Evolutionary conservation across 1,140 invertebrate genomes (phyloP).

Genomic region (Drosophila orena): DNA sequence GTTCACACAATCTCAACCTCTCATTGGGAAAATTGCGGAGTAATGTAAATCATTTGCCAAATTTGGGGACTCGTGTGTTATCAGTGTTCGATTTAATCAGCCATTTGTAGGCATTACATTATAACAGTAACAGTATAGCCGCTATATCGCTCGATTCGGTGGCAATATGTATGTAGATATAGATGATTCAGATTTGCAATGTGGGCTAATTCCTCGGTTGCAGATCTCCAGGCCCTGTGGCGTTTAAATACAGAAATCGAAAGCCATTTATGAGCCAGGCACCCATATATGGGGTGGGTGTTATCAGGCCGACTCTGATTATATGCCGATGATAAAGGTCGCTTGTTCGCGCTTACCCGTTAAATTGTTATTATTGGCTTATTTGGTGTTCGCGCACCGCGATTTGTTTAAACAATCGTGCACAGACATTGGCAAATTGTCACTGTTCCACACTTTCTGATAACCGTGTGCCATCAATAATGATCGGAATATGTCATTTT

Average conservation of each 20-base stretch:
- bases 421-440: constrained; percentile 45
- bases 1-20: constrained; percentile 11
- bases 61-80: constrained; percentile 45
- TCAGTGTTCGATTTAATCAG: constrained; percentile 63
- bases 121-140: background rate
- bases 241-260: constrained; percentile 21
- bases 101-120: constrained; percentile 28
- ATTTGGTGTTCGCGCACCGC: constrained; percentile 52
- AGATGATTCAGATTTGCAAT: background rate
- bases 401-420: constrained; percentile 55
- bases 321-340: constrained; percentile 63
- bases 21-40: constrained; percentile 67
- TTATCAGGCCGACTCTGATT: constrained; percentile 70
- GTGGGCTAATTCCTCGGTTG: constrained; percentile 1
- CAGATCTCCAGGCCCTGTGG: constrained; percentile 1
- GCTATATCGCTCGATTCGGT: background rate
- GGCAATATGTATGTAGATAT: too few species aligned
- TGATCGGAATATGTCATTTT: constrained; percentile 60
- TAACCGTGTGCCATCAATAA: constrained; percentile 66
- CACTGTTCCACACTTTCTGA: constrained; percentile 31
- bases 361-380: constrained; percentile 77
- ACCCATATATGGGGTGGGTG: constrained; percentile 31
- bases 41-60: constrained; percentile 67
- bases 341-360: constrained; percentile 42
- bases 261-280: constrained; percentile 44